Conservation (phyloP, 2,888 invertebrate species). For the Xylocampa areola region DNA sequence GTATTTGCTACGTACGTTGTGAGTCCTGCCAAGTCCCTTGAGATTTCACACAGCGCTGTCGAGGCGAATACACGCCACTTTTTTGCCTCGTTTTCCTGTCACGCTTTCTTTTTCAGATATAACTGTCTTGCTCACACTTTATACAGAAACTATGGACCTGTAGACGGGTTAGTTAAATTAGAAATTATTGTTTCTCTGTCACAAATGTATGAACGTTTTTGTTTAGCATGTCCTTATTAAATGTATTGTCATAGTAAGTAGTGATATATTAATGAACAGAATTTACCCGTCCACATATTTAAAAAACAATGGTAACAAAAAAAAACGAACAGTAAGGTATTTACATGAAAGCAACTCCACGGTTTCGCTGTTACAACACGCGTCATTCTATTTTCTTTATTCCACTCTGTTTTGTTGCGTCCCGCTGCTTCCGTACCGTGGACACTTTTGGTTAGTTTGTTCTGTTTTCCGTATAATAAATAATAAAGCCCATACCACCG, state of each 20-base stretch:
- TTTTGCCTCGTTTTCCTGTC: constrained; percentile 82
- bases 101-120: constrained; percentile 79
- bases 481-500: constrained; percentile 80
- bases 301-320: constrained; percentile 1
- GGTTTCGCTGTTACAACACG: constrained; percentile 73
- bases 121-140: constrained; percentile 64
- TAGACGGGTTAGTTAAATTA: constrained; percentile 19
- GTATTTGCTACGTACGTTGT: constrained; percentile 57
- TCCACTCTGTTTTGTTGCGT: constrained; percentile 82
- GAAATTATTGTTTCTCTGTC: constrained; percentile 9
- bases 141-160: constrained; percentile 29
- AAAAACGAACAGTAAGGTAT: constrained; percentile 27
- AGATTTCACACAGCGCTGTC: constrained; percentile 66
- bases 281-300: not conserved
- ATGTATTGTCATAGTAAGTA: no score
- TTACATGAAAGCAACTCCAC: constrained; percentile 63
- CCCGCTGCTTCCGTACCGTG: constrained; percentile 87
- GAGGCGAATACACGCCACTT: constrained; percentile 76
- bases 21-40: constrained; percentile 66
- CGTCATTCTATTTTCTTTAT: constrained; percentile 84
- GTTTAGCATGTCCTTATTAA: no score
- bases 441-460: constrained; percentile 89
- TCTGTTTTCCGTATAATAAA: constrained; percentile 88
- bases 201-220: no score
- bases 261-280: not conserved